Percentiles rank a stretch among this genome's conserved stretches.
Evolutionary conservation across 2,888 invertebrate genomes (phyloP).

Genomic region (Chydorus sphaericus): DNA sequence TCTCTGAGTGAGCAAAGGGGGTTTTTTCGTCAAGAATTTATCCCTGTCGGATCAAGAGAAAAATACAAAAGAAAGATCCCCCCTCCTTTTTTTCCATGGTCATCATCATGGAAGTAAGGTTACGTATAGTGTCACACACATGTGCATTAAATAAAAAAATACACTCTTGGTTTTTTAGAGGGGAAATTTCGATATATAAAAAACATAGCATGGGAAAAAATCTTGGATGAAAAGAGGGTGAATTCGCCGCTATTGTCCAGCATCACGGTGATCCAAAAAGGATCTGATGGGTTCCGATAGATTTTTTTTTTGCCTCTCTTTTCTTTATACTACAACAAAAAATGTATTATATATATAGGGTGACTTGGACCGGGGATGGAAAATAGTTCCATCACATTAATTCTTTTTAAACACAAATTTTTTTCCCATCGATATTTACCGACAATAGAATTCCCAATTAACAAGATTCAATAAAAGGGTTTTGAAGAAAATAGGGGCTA

Average conservation of each 20-base stretch:
- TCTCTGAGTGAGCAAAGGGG: background rate
- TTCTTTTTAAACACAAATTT: no score
- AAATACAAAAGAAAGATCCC: background rate
- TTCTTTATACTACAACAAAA: no score
- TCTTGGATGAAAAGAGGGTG: background rate
- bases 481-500: no score
- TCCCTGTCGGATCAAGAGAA: background rate
- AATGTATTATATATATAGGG: no score
- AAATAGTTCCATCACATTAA: no score
- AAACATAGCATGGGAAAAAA: background rate
- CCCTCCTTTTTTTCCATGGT: background rate
- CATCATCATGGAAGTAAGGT: background rate
- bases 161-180: no score
- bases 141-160: no score
- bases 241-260: background rate
- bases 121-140: background rate
- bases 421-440: no score
- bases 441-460: no score
- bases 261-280: background rate
- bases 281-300: constrained; percentile 2
- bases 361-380: no score
- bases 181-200: background rate
- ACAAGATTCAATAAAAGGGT: no score
- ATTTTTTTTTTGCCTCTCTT: background rate
- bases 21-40: background rate